phyloP scores from a whole-genome alignment of 2,113 vertebrate genomes.

The Pungitius pungitius region DNA sequence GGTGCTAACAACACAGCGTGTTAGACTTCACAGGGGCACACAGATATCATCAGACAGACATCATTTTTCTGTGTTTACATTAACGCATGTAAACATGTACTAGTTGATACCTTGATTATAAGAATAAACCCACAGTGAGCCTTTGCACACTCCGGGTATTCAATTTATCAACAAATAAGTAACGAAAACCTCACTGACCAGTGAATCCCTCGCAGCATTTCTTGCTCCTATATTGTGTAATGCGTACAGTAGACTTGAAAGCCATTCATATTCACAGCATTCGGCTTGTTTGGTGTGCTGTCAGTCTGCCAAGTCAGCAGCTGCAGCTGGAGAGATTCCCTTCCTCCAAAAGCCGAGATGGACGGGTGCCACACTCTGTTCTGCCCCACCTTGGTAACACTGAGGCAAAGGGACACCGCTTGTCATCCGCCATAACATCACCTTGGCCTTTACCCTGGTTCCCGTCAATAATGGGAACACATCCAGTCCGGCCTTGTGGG shows the following conservation, averaged over 20 bases:
- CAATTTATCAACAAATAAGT: neutral
- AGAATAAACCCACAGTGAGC: neutral
- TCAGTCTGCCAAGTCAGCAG: constrained; percentile 12
- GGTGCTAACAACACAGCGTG: neutral
- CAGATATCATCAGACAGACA: neutral
- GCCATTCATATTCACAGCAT: neutral
- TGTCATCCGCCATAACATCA: constrained; percentile 48
- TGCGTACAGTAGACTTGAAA: neutral
- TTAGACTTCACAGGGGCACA: neutral
- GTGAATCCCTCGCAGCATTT: neutral
- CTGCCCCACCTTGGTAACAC: neutral
- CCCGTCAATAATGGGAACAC: constrained; percentile 27
- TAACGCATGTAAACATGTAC: neutral
- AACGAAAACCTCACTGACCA: neutral
- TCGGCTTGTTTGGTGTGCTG: neutral
- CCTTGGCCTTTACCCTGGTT: constrained; percentile 6
- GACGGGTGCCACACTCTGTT: constrained; percentile 37
- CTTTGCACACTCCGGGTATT: neutral
- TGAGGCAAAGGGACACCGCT: constrained; percentile 35
- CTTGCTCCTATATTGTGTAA: neutral
- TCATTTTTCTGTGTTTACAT: neutral
- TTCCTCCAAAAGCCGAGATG: constrained; percentile 24
- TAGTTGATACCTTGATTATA: neutral
- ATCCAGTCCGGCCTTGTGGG: neutral
- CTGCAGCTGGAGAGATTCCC: constrained; percentile 24